These are phyloP conservation scores for Falco naumanni DNA, from an alignment of 2,797 vertebrate genomes.

Conservation along the genomic window DNA sequence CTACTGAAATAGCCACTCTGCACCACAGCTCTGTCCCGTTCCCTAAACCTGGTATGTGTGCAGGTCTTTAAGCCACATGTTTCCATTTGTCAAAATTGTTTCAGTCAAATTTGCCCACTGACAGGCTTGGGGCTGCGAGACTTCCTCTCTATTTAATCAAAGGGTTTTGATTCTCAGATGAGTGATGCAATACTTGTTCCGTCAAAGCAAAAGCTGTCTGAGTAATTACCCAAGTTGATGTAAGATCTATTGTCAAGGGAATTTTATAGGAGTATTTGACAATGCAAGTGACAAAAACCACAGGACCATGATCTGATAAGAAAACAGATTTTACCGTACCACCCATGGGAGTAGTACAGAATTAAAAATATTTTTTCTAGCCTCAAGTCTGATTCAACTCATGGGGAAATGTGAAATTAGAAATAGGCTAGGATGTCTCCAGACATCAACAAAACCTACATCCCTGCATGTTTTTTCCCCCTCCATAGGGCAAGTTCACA, in stretches of 20 bases:
- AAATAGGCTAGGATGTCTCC: slow-evolving; percentile 10
- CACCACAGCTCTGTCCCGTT: fast-evolving
- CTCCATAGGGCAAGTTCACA: not conserved
- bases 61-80: not conserved
- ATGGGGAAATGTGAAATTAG: slow-evolving; percentile 22
- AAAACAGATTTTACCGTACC: slow-evolving; percentile 38
- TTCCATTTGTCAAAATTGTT: not conserved
- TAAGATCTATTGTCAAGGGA: slow-evolving; percentile 27
- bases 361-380: slow-evolving; percentile 34
- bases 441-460: not conserved
- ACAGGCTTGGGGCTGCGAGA: not conserved
- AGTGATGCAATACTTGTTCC: slow-evolving; percentile 32
- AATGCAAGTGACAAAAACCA: slow-evolving; percentile 40
- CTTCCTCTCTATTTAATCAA: not conserved
- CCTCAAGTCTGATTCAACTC: slow-evolving; percentile 30
- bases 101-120: not conserved
- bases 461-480: not conserved
- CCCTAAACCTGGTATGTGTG: fast-evolving
- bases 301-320: slow-evolving; percentile 39
- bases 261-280: slow-evolving; percentile 24
- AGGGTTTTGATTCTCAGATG: not conserved
- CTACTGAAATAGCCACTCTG: not conserved
- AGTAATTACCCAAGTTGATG: slow-evolving; percentile 42
- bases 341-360: slow-evolving; percentile 36
- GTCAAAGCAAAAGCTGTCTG: not conserved